Evolutionary conservation across 2,113 vertebrate genomes (phyloP).

Genomic region (Phodopus roborovskii): DNA sequence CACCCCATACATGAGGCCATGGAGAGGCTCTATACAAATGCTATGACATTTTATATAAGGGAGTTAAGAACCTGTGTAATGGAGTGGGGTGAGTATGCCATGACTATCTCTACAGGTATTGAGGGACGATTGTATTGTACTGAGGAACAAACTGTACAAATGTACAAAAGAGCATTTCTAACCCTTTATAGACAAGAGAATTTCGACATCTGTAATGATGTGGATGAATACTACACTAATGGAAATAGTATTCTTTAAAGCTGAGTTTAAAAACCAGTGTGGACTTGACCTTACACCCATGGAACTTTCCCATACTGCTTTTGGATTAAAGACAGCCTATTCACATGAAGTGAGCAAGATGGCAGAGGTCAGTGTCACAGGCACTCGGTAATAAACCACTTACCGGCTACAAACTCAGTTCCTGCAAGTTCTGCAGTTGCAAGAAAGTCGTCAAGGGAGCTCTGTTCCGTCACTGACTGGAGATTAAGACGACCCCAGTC

Average conservation of each 20-base stretch:
- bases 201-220: background rate
- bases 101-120: background rate
- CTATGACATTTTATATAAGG: background rate
- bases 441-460: constrained; percentile 95
- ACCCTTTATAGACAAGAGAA: background rate
- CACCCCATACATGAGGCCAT: background rate
- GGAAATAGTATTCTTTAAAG: background rate
- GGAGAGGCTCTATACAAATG: background rate
- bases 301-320: background rate
- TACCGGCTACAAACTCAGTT: constrained; percentile 95
- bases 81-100: background rate
- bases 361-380: background rate
- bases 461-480: constrained; percentile 96
- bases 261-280: background rate
- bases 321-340: background rate
- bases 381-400: constrained; percentile 34
- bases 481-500: constrained; percentile 94
- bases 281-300: background rate
- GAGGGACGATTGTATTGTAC: background rate
- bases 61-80: background rate
- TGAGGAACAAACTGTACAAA: background rate
- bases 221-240: background rate
- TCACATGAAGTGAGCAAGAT: background rate
- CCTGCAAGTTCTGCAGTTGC: constrained; percentile 97
- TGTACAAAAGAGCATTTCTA: background rate